phyloP scores from a whole-genome alignment of 2,797 vertebrate species.

The Somateria mollissima region DNA sequence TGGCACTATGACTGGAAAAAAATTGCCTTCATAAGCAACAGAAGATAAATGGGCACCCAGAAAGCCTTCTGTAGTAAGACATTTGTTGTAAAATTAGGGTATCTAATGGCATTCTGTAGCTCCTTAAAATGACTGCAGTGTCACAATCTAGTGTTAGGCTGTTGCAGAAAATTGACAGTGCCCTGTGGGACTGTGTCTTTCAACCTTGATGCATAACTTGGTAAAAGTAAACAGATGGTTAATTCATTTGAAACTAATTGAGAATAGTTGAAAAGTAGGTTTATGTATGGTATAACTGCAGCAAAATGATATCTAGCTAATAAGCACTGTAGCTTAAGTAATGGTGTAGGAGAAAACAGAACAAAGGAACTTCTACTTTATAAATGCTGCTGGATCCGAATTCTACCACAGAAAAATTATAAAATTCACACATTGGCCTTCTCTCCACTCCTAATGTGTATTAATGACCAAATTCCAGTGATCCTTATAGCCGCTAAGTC shows the following conservation, averaged over 20 bases:
- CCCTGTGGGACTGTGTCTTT: background rate
- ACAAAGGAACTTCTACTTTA: background rate
- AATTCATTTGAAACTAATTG: constrained; percentile 32
- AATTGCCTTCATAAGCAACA: background rate
- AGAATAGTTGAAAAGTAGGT: background rate
- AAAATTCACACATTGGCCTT: background rate
- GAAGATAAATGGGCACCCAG: background rate
- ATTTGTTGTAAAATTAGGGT: background rate
- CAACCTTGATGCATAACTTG: background rate
- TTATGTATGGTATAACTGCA: background rate
- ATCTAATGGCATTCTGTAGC: background rate
- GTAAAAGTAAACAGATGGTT: background rate
- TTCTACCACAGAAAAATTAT: background rate
- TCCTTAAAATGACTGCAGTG: background rate
- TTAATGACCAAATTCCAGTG: background rate
- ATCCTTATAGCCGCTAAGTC: background rate
- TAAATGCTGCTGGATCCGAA: background rate
- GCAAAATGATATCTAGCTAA: background rate
- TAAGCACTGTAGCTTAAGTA: background rate
- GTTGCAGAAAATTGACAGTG: background rate
- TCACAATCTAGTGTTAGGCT: background rate
- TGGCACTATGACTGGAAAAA: background rate
- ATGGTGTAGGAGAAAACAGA: background rate
- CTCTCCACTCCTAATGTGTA: background rate
- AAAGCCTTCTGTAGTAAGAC: background rate